A percentile compares a stretch with the other conserved stretches of the same genome.
Evolutionary conservation across 2,113 vertebrate species (phyloP).

Genomic region (Oplegnathus fasciatus): DNA sequence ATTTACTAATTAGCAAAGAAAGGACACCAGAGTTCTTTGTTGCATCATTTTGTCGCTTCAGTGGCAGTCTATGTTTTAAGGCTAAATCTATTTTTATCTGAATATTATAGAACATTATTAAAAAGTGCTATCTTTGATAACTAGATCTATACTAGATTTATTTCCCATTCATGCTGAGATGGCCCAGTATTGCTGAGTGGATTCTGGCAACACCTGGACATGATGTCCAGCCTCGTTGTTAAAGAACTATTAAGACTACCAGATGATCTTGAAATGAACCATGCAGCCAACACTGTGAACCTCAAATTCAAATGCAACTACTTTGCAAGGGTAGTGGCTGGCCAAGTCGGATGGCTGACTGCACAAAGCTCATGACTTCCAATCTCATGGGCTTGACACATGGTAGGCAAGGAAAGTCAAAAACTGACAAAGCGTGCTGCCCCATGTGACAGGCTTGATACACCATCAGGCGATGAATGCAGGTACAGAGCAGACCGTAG

Average conservation of each 20-base stretch:
- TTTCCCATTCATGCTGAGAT: background rate
- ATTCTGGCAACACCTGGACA: background rate
- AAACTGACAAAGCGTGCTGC: background rate
- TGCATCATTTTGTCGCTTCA: background rate
- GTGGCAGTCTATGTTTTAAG: background rate
- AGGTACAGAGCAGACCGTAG: background rate
- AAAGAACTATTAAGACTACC: background rate
- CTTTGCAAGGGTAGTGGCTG: background rate
- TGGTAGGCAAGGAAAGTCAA: background rate
- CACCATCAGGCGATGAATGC: too few relatives aligned
- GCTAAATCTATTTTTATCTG: background rate
- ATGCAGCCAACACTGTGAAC: too few relatives aligned
- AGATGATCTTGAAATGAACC: too few relatives aligned
- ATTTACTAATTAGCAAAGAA: conserved; percentile 2
- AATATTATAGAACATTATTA: background rate
- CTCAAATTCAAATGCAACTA: too few relatives aligned
- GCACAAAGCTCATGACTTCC: background rate
- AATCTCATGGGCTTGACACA: conserved; percentile 1
- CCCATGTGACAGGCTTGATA: background rate
- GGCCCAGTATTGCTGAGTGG: background rate
- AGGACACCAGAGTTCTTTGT: background rate
- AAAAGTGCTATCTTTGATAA: background rate
- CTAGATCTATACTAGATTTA: background rate
- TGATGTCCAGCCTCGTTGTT: background rate
- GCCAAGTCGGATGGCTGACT: background rate